Evolutionary conservation across 53 echinoderm and acorn worm species (phyloP).

Genomic region (Mesocentrotus franciscanus): DNA sequence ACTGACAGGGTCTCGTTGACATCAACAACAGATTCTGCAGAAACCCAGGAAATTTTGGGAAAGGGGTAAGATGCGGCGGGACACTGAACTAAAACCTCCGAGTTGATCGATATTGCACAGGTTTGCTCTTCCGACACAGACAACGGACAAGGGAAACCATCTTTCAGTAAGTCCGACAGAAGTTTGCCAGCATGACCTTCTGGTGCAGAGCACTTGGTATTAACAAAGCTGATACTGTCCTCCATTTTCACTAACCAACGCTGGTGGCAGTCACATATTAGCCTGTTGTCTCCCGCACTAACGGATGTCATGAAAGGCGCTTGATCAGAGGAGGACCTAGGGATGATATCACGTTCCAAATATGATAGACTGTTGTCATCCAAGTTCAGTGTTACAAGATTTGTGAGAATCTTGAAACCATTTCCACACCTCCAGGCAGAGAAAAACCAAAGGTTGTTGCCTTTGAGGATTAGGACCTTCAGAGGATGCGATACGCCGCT

Average conservation of each 20-base stretch:
- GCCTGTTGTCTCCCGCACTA: neutral
- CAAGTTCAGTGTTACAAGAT: neutral
- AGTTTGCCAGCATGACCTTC: neutral
- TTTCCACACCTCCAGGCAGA: conserved; percentile 29
- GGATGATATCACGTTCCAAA: neutral
- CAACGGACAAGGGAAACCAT: neutral
- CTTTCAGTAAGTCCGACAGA: neutral
- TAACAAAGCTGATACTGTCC: neutral
- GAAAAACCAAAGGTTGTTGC: neutral
- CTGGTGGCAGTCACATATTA: conserved; percentile 26
- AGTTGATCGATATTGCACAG: neutral
- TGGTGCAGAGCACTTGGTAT: neutral
- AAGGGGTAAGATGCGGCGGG: neutral
- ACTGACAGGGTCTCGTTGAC: neutral
- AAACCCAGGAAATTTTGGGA: neutral
- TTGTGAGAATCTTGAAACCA: neutral
- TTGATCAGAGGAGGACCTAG: neutral
- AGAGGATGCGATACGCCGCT: neutral
- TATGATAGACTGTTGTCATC: neutral
- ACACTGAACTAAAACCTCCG: neutral
- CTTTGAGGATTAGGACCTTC: neutral
- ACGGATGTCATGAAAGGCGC: neutral
- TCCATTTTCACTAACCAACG: neutral
- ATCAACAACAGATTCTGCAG: neutral
- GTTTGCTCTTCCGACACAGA: neutral